Evolutionary conservation across 2,888 invertebrate species (phyloP), one percentile per base, ranked within the genome.

Genomic region (Teinopalpus imperialis): DNA sequence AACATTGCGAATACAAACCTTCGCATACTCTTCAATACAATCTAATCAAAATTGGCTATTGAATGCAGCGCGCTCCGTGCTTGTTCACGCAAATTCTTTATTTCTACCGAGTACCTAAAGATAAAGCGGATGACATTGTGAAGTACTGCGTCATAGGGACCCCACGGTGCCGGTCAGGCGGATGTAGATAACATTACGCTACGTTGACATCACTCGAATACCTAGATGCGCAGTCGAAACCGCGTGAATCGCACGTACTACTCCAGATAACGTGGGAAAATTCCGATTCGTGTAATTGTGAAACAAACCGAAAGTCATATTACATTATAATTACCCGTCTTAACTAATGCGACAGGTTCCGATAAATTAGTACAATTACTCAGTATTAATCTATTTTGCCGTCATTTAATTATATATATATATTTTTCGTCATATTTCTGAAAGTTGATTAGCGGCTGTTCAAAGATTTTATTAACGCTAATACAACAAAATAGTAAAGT

Each of bases 181-280:
- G 82, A 81, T 81, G 74, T 68, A 75, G 79, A 81, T 82, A 81
- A 74, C 69, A 76, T 79, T 79, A 78, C 70, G 69, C 69, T 59
- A 61, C 63, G 68, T 78, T 77, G 74, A 77, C 78, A 75, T 76
- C 72, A 77, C 66, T 63, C 65, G 54, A 65, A 56, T 60, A 50
- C 43, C 39, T 37, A 20, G 16, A 36, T 37, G 41, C 50, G 42
- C 37, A 44, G 34, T 49, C 52, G 34, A 51, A 53, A 52, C 46
- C 35, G 6, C 23, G 23, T 36, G 49, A 24, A 49, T 29, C 32
- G 51, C 45, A 48, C 43, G 53, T 49, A 43, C 40, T 42, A 34
- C 47, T 44, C 30, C 9, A 36, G 49, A 56, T 51, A 59, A 61
- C 63, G 63, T 68, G 62, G 59, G 63, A 66, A 64, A 57, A 59